Percentiles rank a stretch among this genome's conserved stretches.
phyloP scores from a whole-genome alignment of 64 coral and sea anemone species.

The Dendronephthya gigantea region DNA sequence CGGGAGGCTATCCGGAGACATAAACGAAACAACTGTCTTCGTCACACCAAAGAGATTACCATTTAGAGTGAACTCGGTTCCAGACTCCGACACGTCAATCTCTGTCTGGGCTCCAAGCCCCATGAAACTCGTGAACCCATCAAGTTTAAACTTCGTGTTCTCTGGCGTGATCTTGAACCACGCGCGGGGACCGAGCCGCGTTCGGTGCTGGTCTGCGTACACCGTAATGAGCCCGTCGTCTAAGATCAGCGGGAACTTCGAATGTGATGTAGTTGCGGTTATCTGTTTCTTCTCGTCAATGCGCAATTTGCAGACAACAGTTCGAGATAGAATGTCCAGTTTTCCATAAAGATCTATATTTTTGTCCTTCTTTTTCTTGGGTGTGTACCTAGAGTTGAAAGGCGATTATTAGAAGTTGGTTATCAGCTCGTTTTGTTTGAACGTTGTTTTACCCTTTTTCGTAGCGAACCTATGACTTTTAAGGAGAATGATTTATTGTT shows the following conservation, averaged over 20 bases:
- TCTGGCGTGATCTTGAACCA: conserved; percentile 53
- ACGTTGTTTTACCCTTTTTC: no score
- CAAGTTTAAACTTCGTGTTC: conserved; percentile 47
- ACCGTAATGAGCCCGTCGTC: not conserved
- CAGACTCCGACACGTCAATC: conserved; percentile 64
- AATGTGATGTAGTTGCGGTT: not conserved
- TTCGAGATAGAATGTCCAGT: not conserved
- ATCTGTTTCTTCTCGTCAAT: not conserved
- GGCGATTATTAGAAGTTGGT: no score
- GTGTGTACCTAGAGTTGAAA: not conserved
- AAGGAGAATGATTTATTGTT: no score
- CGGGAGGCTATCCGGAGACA: conserved; percentile 49
- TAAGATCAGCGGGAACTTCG: conserved; percentile 1
- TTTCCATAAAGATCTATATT: conserved; percentile 1
- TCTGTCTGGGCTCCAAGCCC: conserved; percentile 50
- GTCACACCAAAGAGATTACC: conserved; percentile 78
- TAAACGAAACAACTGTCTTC: conserved; percentile 52
- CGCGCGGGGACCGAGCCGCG: conserved; percentile 58
- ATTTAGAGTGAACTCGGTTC: conserved; percentile 65
- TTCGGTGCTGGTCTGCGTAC: conserved; percentile 36
- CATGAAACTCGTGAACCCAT: conserved; percentile 57
- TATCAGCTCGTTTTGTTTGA: no score
- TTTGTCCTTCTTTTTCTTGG: not conserved
- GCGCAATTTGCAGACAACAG: not conserved
- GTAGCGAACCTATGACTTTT: no score